Base-by-base conservation (phyloP, 2,888 invertebrate genomes). In the Chymomyza procnemis region DNA sequence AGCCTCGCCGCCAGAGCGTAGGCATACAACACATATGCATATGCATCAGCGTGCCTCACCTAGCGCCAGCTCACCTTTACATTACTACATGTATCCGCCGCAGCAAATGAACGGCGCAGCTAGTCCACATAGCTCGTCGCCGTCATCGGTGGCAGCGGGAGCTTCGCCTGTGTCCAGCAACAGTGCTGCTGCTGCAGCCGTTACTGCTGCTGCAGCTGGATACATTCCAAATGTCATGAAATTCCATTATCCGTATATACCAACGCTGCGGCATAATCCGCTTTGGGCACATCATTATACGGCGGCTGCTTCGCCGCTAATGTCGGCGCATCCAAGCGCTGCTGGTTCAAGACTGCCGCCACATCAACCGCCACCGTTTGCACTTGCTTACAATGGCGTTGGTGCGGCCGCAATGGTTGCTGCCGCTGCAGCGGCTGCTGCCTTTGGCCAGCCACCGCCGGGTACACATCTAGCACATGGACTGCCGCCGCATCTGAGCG, bases 231-330 rank as follows among this genome's bases (percentile, higher is more conserved):
- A 41, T 5, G 34, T 41, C 34, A 41, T 41, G 34, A 41, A 41
- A 41, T 87, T 90, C 54, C 90, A 90, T 71, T 88, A 90, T 84
- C 90, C 90, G 18, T 90, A 90, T 76, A 88, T 90, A 71, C 83
- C 89, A 58, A 89, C 90, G 4, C 89, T 92, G 75, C 89, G 92
- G 66, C 89, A 88, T 22, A 91, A 91, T 77, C 92, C 92, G 16
- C 57, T 90, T 64, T 92, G 92, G 92, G 90, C 92, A 91, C 92
- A 92, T 76, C 92, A 92, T 83, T 91, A 92, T 73, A 91, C 91
- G 69, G 80, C 80, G 61, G 85, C 88, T 65, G 85, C 84, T 6
- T 90, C 91, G 64, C 90, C 92, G 21, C 67, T 83, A 61, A 67
- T 80, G 65, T 78, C 87, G 18, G 76, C 85, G 46, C 85, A 80